Evolutionary conservation across 2,797 vertebrate genomes (phyloP).

Genomic region (Limnodromus scolopaceus): DNA sequence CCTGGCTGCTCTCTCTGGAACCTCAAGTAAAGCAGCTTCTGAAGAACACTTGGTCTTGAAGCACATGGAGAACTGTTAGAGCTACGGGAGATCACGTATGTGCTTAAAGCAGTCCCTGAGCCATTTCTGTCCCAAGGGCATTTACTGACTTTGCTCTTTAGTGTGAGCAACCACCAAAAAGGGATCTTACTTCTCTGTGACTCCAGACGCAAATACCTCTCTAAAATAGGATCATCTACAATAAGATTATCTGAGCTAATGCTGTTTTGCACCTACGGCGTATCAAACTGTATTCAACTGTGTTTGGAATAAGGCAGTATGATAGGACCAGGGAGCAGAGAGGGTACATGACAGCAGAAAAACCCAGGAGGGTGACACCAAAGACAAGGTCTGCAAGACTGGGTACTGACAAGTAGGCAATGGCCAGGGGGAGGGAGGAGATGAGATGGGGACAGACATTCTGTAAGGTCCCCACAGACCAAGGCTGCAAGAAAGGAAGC

Average conservation of each 20-base stretch:
- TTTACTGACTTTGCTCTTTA: neutral
- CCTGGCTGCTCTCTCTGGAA: neutral
- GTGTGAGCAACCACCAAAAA: neutral
- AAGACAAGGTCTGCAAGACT: neutral
- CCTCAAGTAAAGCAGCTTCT: neutral
- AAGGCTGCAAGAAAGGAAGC: neutral
- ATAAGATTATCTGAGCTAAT: neutral
- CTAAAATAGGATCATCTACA: neutral
- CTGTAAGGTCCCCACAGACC: neutral
- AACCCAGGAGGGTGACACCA: neutral
- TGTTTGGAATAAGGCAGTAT: neutral
- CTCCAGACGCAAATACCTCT: conserved; percentile 8
- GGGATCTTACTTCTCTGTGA: neutral
- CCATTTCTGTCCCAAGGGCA: neutral
- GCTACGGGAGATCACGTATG: neutral
- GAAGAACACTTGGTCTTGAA: neutral
- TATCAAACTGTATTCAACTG: neutral
- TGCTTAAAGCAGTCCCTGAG: neutral
- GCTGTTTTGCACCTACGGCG: neutral
- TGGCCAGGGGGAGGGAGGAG: accelerated
- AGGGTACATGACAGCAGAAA: neutral
- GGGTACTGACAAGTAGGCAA: neutral
- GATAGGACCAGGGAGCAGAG: neutral
- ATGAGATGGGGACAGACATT: neutral
- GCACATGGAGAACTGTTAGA: neutral